Evolutionary conservation across 2,888 invertebrate species (phyloP).

Genomic region (Paralinhomoeus sp.): DNA sequence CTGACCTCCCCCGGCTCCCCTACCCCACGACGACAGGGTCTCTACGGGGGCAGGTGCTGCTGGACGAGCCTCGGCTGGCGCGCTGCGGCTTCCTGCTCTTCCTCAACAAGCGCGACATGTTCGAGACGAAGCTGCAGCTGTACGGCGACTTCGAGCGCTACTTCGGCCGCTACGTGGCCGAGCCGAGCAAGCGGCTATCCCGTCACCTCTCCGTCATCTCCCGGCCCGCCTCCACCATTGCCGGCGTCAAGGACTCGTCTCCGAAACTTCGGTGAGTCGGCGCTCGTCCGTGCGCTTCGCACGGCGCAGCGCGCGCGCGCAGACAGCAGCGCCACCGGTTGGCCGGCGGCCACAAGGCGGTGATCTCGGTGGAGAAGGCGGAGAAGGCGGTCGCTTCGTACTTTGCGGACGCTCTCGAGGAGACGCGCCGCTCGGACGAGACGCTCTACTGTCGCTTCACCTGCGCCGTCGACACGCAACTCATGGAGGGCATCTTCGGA

Average conservation of each 20-base stretch:
- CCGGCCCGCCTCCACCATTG: no score
- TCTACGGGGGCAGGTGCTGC: conserved; percentile 1
- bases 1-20: no score
- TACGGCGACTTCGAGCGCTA: conserved; percentile 8
- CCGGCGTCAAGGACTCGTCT: no score
- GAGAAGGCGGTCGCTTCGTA: conserved; percentile 9
- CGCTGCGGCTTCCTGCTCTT: conserved; percentile 17
- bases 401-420: conserved; percentile 8
- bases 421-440: conserved; percentile 6
- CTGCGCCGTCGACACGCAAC: conserved; percentile 16
- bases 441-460: conserved; percentile 13
- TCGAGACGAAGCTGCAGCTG: conserved; percentile 11
- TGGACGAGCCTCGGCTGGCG: conserved; percentile 3
- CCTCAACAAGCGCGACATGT: conserved; percentile 19
- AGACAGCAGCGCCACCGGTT: no score
- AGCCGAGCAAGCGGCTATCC: no score
- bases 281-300: no score
- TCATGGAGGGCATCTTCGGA: conserved; percentile 18
- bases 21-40: no score
- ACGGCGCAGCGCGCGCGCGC: no score
- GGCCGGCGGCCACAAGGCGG: no score
- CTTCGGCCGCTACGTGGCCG: conserved; percentile 3
- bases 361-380: conserved; percentile 1
- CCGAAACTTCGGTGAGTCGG: no score
- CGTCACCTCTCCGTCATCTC: no score